Evolutionary conservation across 2,113 vertebrate species (phyloP), one percentile per base, ranked within the genome.

Genomic region (Sinocyclocheilus rhinocerous): DNA sequence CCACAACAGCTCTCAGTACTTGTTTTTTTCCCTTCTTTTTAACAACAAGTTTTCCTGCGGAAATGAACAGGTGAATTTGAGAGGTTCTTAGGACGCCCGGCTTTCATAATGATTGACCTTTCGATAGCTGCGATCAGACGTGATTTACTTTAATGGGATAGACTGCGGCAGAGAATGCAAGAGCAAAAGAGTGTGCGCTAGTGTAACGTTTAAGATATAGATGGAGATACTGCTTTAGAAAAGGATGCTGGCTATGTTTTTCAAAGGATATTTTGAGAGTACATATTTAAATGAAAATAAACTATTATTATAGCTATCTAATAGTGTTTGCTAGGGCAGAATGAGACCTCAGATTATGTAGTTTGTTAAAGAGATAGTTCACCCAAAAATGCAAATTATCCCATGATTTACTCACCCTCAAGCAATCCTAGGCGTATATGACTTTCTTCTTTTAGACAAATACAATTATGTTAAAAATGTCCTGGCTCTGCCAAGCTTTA

Each of bases 41-140:
- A 91, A 75, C 81, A 86, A 91, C 89, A 86, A 80, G 61, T 65
- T 89, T 87, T 77, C 39, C 59, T 63, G 48, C 16, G 69, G 83
- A 88, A 90, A 87, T 79, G 70, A 82, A 88, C 75, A 80, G 75
- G 84, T 84, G 84, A 88, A 88, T 88, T 84, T 86, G 78, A 85
- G 86, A 67, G 86, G 67, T 86, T 79, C 84, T 84, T 87, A 83
- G 72, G 50, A 73, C 63, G 82, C 83, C 36, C 26, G 67, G 50
- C 16, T 84, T 86, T 87, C 72, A 76, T 85, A 89, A 87, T 72
- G 85, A 87, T 73, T 82, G 78, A 87, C 83, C 86, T 87, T 85
- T 83, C 45, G 48, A 79, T 85, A 81, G 65, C 63, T 63, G 59
- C 45, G 42, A 82, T 82, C 63, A 70, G 45, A 82, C 11, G 4